Percentiles rank a stretch among this genome's conserved stretches.
Evolutionary conservation across 2,888 invertebrate genomes (phyloP).

Genomic region (Pemphredon lugubris): DNA sequence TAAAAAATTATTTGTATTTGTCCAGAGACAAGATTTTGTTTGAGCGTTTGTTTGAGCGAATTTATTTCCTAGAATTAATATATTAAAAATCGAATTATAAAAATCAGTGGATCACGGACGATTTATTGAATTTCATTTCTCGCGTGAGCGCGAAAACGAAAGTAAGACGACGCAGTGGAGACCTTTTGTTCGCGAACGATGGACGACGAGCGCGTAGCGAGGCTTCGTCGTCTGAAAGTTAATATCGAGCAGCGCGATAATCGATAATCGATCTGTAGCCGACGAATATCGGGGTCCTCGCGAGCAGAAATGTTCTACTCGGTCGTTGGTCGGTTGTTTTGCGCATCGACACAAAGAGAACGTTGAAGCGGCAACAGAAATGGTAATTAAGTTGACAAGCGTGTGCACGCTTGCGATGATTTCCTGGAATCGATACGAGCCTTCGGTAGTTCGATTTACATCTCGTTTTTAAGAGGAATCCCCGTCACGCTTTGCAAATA

Average conservation of each 20-base stretch:
- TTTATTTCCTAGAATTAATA: too few species aligned
- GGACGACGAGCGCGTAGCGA: slow-evolving; percentile 18
- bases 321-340: slow-evolving; percentile 21
- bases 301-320: slow-evolving; percentile 31
- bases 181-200: slow-evolving; percentile 6
- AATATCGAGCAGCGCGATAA: slow-evolving; percentile 36
- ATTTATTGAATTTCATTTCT: too few species aligned
- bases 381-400: not conserved
- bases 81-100: too few species aligned
- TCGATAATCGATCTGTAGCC: slow-evolving; percentile 51
- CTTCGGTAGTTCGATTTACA: too few species aligned
- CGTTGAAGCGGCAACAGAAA: slow-evolving; percentile 2
- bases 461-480: too few species aligned
- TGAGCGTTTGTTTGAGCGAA: too few species aligned
- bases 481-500: too few species aligned
- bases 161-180: slow-evolving; percentile 36
- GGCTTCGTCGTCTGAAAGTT: slow-evolving; percentile 45
- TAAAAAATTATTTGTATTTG: too few species aligned
- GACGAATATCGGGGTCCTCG: slow-evolving; percentile 21
- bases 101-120: too few species aligned
- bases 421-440: too few species aligned
- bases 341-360: too few species aligned
- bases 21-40: too few species aligned
- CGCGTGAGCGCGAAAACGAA: slow-evolving; percentile 26
- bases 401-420: not conserved